These are phyloP conservation scores for Remorina albescens DNA, from an alignment of 2,797 vertebrate genomes.

Conservation along the genomic window DNA sequence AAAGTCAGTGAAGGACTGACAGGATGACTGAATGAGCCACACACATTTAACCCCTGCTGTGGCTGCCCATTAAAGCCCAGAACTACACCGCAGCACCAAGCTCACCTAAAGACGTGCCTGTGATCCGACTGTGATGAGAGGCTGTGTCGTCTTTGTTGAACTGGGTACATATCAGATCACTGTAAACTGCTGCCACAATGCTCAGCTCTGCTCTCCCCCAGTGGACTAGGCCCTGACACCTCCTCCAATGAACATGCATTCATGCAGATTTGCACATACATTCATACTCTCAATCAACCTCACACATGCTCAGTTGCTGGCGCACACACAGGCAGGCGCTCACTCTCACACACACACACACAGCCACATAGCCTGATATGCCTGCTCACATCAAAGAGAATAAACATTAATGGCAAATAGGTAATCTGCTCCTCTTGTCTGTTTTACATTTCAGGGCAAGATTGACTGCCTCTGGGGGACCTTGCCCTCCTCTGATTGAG, in stretches of 20 bases:
- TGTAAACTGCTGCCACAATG: slow-evolving; percentile 54
- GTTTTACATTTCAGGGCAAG: slow-evolving; percentile 84
- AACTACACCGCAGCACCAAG: slow-evolving; percentile 24
- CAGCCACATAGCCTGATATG: slow-evolving; percentile 58
- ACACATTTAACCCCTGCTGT: slow-evolving; percentile 70
- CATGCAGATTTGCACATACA: slow-evolving; percentile 53
- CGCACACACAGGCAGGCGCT: slow-evolving; percentile 17
- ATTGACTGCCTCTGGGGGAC: slow-evolving; percentile 81
- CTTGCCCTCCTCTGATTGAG: slow-evolving; percentile 76
- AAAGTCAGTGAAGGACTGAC: slow-evolving; percentile 59
- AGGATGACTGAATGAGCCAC: slow-evolving; percentile 76
- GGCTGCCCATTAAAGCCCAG: slow-evolving; percentile 42
- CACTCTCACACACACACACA: slow-evolving; percentile 32
- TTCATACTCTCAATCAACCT: slow-evolving; percentile 59
- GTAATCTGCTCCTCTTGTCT: slow-evolving; percentile 86
- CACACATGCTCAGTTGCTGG: slow-evolving; percentile 40
- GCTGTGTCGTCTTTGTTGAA: slow-evolving; percentile 65
- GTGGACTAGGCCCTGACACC: slow-evolving; percentile 48
- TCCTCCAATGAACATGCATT: slow-evolving; percentile 38
- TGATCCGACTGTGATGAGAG: slow-evolving; percentile 77
- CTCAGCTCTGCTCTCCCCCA: slow-evolving; percentile 61
- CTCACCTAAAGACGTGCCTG: slow-evolving; percentile 75
- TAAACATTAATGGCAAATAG: slow-evolving; percentile 88
- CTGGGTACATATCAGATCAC: slow-evolving; percentile 68
- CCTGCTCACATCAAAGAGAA: slow-evolving; percentile 86